Evolutionary conservation across 1,140 invertebrate species (phyloP).

Genomic region (Drosophila melanica): DNA sequence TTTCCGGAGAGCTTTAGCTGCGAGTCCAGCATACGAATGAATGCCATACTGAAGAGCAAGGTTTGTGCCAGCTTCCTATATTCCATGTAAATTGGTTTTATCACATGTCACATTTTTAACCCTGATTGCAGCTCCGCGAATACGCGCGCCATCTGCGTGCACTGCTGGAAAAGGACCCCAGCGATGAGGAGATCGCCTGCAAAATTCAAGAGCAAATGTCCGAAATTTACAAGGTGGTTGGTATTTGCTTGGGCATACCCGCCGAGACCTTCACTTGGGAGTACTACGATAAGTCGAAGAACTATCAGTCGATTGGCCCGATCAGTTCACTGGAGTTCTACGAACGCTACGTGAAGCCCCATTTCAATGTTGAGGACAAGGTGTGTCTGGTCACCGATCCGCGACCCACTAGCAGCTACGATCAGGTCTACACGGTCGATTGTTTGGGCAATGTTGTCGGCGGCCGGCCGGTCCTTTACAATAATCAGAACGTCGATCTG

Average conservation of each 20-base stretch:
- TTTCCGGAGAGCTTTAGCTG: conserved; percentile 93
- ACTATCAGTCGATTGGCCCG: conserved; percentile 90
- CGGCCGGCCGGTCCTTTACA: conserved; percentile 91
- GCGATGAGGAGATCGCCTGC: conserved; percentile 84
- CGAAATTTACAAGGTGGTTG: conserved; percentile 92
- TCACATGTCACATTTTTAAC: background rate
- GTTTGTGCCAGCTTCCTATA: conserved; percentile 81
- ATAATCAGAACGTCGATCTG: conserved; percentile 93
- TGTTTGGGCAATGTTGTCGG: conserved; percentile 94
- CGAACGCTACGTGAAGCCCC: conserved; percentile 90
- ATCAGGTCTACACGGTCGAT: conserved; percentile 93
- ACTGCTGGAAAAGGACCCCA: conserved; percentile 85
- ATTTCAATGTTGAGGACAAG: conserved; percentile 93
- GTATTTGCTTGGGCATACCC: conserved; percentile 92
- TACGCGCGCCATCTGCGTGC: conserved; percentile 89
- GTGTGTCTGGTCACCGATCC: conserved; percentile 95
- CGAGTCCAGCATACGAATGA: conserved; percentile 90
- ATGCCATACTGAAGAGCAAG: conserved; percentile 92
- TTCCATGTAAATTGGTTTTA: background rate
- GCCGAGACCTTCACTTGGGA: conserved; percentile 93
- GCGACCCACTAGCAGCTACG: conserved; percentile 90
- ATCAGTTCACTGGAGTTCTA: conserved; percentile 93
- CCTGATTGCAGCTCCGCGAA: conserved; percentile 88
- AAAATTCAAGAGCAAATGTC: conserved; percentile 89
- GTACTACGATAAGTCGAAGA: conserved; percentile 94